Base-by-base conservation (phyloP, 2,797 vertebrate genomes). In the Crenuchus spilurus region DNA sequence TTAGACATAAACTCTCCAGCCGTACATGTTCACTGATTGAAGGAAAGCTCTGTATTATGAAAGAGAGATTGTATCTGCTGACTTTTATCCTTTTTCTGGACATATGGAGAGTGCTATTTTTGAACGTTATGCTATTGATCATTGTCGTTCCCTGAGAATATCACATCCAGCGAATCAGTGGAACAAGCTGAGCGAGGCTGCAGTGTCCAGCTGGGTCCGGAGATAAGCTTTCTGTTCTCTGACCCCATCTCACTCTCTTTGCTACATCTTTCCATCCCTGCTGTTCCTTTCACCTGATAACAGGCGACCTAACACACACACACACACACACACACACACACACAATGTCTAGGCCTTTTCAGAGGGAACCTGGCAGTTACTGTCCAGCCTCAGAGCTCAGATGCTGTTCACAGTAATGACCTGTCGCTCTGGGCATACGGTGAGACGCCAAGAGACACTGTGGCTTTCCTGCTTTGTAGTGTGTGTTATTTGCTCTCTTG, bases 261-360 rank as follows among this genome's bases (percentile, higher is more conserved):
- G 52, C 52, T 31, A 30, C 52, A 55, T 55, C 28, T 55, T 55
- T 55, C 26, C 10, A 9, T 55, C 16, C 52, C 52, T 55, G 26
- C 16, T 30, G 14, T 14, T n/a, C 52, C 28, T 55, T 31, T 31
- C 52, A 37, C 16, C 33, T 58, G 55, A 58, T 58, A 39, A 68
- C 18, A 22, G 18, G 10, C 65, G 16, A 52, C 16, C 14, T 35
- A 11, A n/a, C 11, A 39, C 6, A 55, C 24, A 41, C 33, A 28
- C 33, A 20, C 10, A 22, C n/a, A 10, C 48, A 26, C 11, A 39
- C 6, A 55, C 24, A 41, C 33, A 28, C 33, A 20, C 10, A 22
- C n/a, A 10, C 48, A 26, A n/a, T 37, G 55, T 11, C 31, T 18
- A 20, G 31, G 33, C 9, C 1, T 18, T 58, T 58, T n/a, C 52